These are phyloP conservation scores for Aldrovandia affinis DNA, from an alignment of 2,797 vertebrate species.

Conservation along the genomic window DNA sequence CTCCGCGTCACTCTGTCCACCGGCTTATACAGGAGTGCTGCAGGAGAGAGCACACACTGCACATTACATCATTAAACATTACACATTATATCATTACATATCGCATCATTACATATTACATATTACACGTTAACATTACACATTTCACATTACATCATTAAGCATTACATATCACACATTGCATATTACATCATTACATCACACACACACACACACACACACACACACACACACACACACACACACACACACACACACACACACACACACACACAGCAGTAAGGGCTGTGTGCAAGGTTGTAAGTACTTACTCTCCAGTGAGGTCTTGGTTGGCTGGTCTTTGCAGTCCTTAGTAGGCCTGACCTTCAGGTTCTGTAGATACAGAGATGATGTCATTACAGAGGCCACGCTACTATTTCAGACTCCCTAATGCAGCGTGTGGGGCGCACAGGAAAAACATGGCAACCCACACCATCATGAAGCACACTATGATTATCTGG, in stretches of 20 bases:
- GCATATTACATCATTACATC: not conserved
- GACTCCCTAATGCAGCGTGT: not conserved
- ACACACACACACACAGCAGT: not conserved
- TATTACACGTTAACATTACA: too few species aligned
- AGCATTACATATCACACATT: not conserved
- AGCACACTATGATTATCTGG: too few species aligned
- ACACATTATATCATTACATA: not conserved
- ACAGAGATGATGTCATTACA: conserved; percentile 36
- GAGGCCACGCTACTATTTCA: conserved; percentile 34
- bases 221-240: too few species aligned
- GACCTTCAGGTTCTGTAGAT: conserved; percentile 88
- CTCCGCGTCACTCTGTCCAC: conserved; percentile 97
- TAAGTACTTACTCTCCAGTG: conserved; percentile 87
- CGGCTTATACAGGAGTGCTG: conserved; percentile 94
- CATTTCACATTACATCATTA: not conserved
- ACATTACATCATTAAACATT: not conserved
- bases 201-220: too few species aligned
- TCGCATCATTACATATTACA: not conserved
- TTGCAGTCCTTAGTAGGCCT: conserved; percentile 91
- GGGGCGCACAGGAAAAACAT: too few species aligned
- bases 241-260: too few species aligned
- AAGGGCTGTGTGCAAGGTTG: not conserved
- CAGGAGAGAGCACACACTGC: conserved; percentile 41
- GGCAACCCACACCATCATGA: too few species aligned
- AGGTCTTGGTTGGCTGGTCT: conserved; percentile 89